Evolutionary conservation across 1,140 invertebrate species (phyloP).

Genomic region (Drosophila grimshawi): DNA sequence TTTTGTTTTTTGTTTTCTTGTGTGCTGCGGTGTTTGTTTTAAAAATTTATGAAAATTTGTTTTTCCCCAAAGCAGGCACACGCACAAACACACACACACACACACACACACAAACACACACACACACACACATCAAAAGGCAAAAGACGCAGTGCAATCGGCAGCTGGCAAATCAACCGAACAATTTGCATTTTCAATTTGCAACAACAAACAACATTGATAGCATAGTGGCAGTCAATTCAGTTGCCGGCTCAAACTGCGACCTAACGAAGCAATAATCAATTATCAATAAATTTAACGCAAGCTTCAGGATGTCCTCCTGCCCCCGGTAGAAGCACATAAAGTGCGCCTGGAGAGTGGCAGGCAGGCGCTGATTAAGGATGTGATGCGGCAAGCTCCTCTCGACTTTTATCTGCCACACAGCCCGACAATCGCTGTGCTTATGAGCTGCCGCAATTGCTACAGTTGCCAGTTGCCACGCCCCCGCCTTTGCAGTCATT

Average conservation of each 20-base stretch:
- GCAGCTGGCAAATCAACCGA: constrained; percentile 55
- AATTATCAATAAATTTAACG: constrained; percentile 82
- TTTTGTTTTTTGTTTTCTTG: constrained; percentile 5
- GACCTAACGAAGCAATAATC: constrained; percentile 83
- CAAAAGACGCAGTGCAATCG: constrained; percentile 42
- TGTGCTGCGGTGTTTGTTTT: constrained; percentile 68
- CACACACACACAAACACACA: neutral
- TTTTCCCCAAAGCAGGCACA: constrained; percentile 69
- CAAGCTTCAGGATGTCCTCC: neutral
- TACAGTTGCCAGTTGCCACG: constrained; percentile 16
- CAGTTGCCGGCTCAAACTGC: constrained; percentile 46
- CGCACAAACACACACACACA: constrained; percentile 30
- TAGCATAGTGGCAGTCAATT: constrained; percentile 18
- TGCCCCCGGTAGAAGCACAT: neutral
- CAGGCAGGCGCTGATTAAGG: constrained; percentile 62
- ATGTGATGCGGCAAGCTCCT: constrained; percentile 49
- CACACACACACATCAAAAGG: constrained; percentile 74
- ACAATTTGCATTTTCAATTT: constrained; percentile 83
- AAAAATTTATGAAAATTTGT: constrained; percentile 82
- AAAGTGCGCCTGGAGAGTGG: constrained; percentile 15
- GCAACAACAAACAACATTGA: constrained; percentile 69
- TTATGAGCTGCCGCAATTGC: constrained; percentile 31
- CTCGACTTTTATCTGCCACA: constrained; percentile 65
- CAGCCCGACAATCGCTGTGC: constrained; percentile 5
- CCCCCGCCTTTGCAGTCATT: constrained; percentile 19